Evolutionary conservation across 2,888 invertebrate genomes (phyloP), one percentile per base, ranked within the genome.

Genomic region (Ophioninae sp.): DNA sequence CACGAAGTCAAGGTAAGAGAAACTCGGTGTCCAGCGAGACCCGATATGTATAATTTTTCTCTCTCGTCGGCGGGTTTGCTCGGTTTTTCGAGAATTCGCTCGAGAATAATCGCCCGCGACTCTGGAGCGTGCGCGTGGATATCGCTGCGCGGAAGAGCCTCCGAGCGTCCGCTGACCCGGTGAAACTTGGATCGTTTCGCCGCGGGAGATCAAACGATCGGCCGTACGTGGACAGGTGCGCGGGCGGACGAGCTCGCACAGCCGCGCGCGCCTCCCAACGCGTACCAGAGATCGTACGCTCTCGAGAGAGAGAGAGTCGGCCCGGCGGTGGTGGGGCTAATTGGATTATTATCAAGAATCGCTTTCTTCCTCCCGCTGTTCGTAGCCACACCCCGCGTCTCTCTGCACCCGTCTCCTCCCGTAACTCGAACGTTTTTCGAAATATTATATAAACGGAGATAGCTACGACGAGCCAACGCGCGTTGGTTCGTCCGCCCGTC

Each of bases 1-100:
- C 95, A 95, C 88, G 95, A 95, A 93, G 94, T 95, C 87, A 95
- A 95, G 94, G 95, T 95, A 92, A 90, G 92, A 74, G 51, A 13
- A 51, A 17, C n/a, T n/a, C n/a, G n/a, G n/a, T n/a, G n/a, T n/a
- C n/a, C n/a, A n/a, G n/a, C n/a, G n/a, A n/a, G n/a, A n/a, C n/a
- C n/a, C n/a, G n/a, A n/a, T n/a, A n/a, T n/a, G n/a, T n/a, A n/a
- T n/a, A n/a, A n/a, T n/a, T n/a, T n/a, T n/a, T n/a, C n/a, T n/a
- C n/a, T n/a, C n/a, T 51, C 51, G 3, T 13, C 51, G 51, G 0
- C 6, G 13, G 51, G 13, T 51, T 17, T 17, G 51, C 17, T 17
- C 51, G 13, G 3, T 51, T 30, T 30, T 30, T 30, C 30, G 30
- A 1, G 30, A 1, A 3, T 30, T 30, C 30, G 30, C 30, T 30